Evolutionary conservation across 1,140 invertebrate species (phyloP), one percentile per base, ranked within the genome.

Genomic region (Antheraea mylitta): DNA sequence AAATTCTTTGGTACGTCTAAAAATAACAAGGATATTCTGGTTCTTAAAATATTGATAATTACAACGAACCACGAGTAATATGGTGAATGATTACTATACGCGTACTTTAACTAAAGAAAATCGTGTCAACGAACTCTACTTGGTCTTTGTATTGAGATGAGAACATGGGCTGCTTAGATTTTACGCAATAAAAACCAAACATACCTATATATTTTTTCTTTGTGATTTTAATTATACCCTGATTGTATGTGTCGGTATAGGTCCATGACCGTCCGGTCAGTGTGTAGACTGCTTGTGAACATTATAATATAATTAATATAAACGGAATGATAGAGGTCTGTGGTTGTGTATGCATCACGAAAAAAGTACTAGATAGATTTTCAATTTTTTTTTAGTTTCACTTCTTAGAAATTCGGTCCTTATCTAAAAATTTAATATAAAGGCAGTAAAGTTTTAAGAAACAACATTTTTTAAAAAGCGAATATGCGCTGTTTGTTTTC

Each of bases 71-170:
- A 72, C 74, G 45, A 13, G 45, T 53, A 16, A 53, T 77, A 80
- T 80, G 78, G 76, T 53, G 7, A 42, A 42, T 42, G 45, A 53
- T 71, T 75, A 78, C 75, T 53, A 64, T 68, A 69, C 60, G 74
- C 74, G 73, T 75, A 73, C 61, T 70, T 67, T 64, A 38, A 53
- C 75, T 69, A 73, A 80, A 78, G 71, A 68, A 81, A 82, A 73
- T 74, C 77, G 79, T 80, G 86, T 84, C 84, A 87, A 86, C 85
- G 86, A 87, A 87, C 84, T 86, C 79, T 67, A 67, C 75, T 79
- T 80, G 80, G 77, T 77, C 76, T 82, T 74, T 75, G 75, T 73
- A 69, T 65, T 59, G 45, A 63, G 67, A 74, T 77, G 80, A 80
- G 73, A 73, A 76, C 76, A 75, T 72, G 75, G 22, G 72, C 69